phyloP scores from a whole-genome alignment of 2,888 invertebrate genomes.

The Branchellion lobata region DNA sequence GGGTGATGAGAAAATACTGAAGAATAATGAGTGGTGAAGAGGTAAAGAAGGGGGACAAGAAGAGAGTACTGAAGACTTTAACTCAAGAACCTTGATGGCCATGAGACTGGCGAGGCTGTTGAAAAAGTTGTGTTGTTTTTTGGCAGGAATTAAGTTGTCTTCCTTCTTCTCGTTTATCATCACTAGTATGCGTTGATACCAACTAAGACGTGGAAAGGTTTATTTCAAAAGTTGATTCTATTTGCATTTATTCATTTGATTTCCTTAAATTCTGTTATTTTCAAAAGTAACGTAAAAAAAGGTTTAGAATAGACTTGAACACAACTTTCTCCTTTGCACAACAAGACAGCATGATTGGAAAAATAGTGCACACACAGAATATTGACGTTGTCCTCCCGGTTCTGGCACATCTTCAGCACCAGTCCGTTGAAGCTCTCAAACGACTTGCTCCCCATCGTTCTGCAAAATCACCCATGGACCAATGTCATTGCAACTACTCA shows the following conservation, averaged over 20 bases:
- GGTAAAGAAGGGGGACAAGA: no score
- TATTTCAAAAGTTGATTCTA: background rate
- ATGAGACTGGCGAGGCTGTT: constrained; percentile 61
- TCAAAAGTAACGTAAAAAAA: no score
- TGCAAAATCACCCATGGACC: no score
- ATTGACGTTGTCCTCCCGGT: constrained; percentile 61
- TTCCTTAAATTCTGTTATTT: no score
- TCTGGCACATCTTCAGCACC: constrained; percentile 60
- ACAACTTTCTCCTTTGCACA: no score
- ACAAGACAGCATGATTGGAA: no score
- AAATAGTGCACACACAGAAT: constrained; percentile 56
- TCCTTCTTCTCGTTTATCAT: constrained; percentile 61
- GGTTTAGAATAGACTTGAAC: no score
- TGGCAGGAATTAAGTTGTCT: constrained; percentile 55
- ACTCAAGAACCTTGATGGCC: constrained; percentile 59
- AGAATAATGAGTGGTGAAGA: no score
- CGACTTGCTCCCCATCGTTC: constrained; percentile 60
- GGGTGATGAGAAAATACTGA: background rate
- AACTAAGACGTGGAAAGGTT: constrained; percentile 53
- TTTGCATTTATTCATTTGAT: no score
- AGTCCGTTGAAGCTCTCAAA: constrained; percentile 61
- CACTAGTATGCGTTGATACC: constrained; percentile 61
- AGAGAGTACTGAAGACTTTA: background rate
- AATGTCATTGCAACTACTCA: constrained; percentile 58
- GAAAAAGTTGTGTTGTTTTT: constrained; percentile 60